Evolutionary conservation across 1,140 invertebrate species (phyloP).

Genomic region (Macrosteles quadrilineatus): DNA sequence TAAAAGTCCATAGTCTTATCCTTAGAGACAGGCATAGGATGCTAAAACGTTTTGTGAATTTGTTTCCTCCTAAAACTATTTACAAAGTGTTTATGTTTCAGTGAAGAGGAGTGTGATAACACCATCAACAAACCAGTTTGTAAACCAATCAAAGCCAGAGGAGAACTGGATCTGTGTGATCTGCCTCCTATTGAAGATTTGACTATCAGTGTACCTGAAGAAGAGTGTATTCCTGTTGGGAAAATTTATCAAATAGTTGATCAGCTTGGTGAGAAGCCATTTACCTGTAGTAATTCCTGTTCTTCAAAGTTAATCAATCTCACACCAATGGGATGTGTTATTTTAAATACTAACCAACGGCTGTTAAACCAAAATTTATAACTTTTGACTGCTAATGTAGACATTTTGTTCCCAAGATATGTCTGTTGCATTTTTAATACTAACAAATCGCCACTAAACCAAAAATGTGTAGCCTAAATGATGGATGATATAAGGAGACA

Average conservation of each 20-base stretch:
- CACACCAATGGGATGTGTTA: not conserved
- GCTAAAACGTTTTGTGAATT: too few species aligned
- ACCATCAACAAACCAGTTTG: not conserved
- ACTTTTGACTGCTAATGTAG: not conserved
- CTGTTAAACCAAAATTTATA: constrained; percentile 27
- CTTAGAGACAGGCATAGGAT: too few species aligned
- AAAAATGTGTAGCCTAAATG: too few species aligned
- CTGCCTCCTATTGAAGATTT: constrained; percentile 83
- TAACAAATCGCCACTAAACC: too few species aligned
- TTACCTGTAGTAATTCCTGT: constrained; percentile 21
- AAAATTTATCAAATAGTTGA: constrained; percentile 70
- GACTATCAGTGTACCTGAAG: constrained; percentile 72
- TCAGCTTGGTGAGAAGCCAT: constrained; percentile 64
- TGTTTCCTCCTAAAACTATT: too few species aligned
- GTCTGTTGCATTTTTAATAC: too few species aligned
- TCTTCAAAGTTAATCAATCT: too few species aligned
- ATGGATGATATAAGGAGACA: too few species aligned
- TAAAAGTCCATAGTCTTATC: too few species aligned
- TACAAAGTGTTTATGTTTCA: constrained; percentile 20
- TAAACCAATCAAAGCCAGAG: constrained; percentile 34
- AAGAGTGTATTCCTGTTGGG: constrained; percentile 73
- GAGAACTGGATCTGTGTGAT: constrained; percentile 51
- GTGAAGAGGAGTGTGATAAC: constrained; percentile 7
- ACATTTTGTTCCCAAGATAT: too few species aligned
- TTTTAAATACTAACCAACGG: not conserved